Conservation (phyloP, 2,797 vertebrate genomes). For the Acrossocheilus wenchowensis region DNA sequence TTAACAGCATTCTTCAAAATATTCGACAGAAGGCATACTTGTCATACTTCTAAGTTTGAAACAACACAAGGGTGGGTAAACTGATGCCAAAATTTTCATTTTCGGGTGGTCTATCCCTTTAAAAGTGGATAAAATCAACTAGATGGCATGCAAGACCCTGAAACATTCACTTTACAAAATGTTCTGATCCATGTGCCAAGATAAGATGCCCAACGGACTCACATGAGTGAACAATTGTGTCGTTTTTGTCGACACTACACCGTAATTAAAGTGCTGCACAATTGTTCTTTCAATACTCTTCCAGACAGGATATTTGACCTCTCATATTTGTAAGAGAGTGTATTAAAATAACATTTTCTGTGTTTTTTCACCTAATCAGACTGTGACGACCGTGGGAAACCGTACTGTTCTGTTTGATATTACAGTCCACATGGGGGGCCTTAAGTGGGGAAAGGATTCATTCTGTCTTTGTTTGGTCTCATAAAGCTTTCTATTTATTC, state of each 20-base stretch:
- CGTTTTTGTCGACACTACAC: background rate
- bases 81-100: background rate
- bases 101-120: background rate
- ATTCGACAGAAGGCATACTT: background rate
- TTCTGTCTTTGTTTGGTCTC: constrained; percentile 47
- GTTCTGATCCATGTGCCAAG: constrained; percentile 14
- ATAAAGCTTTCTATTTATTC: constrained; percentile 55
- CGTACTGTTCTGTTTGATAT: constrained; percentile 27
- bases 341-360: constrained; percentile 11
- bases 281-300: background rate
- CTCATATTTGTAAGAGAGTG: background rate
- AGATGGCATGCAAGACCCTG: background rate
- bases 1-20: background rate
- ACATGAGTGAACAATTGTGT: constrained; percentile 17
- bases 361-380: constrained; percentile 1
- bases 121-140: background rate
- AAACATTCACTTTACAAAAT: constrained; percentile 18
- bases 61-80: background rate
- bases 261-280: background rate
- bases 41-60: too few relatives aligned
- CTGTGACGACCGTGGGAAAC: constrained; percentile 27
- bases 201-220: constrained; percentile 19
- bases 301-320: background rate
- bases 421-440: constrained; percentile 19
- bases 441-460: constrained; percentile 4